Evolutionary conservation across 2,888 invertebrate genomes (phyloP), one percentile per base, ranked within the genome.

Genomic region (Nebria brevicollis): DNA sequence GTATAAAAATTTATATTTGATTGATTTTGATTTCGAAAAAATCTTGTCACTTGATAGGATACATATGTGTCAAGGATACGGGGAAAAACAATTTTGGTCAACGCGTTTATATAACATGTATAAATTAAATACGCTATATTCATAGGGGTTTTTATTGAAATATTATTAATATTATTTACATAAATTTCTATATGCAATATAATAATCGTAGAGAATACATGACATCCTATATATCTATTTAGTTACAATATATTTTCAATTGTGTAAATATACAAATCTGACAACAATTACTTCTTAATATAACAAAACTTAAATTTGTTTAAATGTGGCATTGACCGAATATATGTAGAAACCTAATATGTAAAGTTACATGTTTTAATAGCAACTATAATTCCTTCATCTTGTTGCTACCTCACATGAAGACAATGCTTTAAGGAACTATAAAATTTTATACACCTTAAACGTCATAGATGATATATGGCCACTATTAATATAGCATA

Each of bases 341-440:
- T 25, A 8, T 66, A 68, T 25, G 1, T 66, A 34, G 34, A 54
- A 7, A 54, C 54, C 4, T 8, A 54, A 68, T 25, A 68, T 68
- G 26, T 68, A 68, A 25, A 25, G 68, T 68, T 68, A 68, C 68
- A 26, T 68, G 15, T 68, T 68, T 68, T 20, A 20, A 25, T 25
- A 65, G 77, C 72, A 64, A 77, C 77, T 77, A 76, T 34, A 66
- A 77, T 77, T 54, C 42, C 77, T 70, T 77, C 77, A 70, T 70
- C 77, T 70, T 77, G 77, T 72, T 43, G 70, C 68, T 70, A 43
- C 42, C 54, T 70, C 54, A 77, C 77, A 77, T 72, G 65, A 77
- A 72, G 70, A 77, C 77, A 77, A 77, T 77, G 77, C 42, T 77
- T 77, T 72, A 41, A 72, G 72, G 34, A 77, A 77, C 72, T 65